Evolutionary conservation across 2,888 invertebrate genomes (phyloP), one percentile per base, ranked within the genome.

Genomic region (Drosophila dives): DNA sequence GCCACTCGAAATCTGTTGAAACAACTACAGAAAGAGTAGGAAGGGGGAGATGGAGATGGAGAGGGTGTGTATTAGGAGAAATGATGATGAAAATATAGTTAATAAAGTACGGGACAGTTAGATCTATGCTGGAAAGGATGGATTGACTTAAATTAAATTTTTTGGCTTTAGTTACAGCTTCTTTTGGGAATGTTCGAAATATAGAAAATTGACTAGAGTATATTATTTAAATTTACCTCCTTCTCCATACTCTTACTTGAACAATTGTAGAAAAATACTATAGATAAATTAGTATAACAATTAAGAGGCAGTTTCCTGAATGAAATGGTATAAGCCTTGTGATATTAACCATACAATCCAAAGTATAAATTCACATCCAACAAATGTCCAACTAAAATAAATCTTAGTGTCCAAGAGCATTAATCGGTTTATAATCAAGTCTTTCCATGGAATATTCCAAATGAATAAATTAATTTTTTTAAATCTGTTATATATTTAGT

Each of bases 331-430:
- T 61, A 26, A 58, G 12, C 23, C 32, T 48, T 73, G 73, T 76
- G 71, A 73, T 73, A 73, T 54, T 59, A 54, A 26, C 32, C 54
- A 55, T 58, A 56, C 20, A 34, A 26, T 36, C 40, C 38, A 32
- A 11, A 32, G 3, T 15, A 3, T 12, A 29, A 38, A 26, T 7
- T 36, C 29, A 36, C 38, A 50, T 59, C 33, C 33, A 49, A 45
- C 0, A 38, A 29, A 11, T 50, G 0, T 4, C 3, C 3, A 33
- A 20, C 4, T n/a, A 11, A 33, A 34, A 15, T 54, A 34, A 20
- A 5, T 15, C n/a, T n/a, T 3, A 20, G 6, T 15, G 20, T 8
- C 33, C 6, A 15, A 23, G 15, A 23, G 53, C 3, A 23, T 17
- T 17, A 23, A 20, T 36, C 11, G 17, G 17, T 11, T 11, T 11